Evolutionary conservation across 2,113 vertebrate species (phyloP), one percentile per base, ranked within the genome.

Genomic region (Aphelocoma coerulescens): DNA sequence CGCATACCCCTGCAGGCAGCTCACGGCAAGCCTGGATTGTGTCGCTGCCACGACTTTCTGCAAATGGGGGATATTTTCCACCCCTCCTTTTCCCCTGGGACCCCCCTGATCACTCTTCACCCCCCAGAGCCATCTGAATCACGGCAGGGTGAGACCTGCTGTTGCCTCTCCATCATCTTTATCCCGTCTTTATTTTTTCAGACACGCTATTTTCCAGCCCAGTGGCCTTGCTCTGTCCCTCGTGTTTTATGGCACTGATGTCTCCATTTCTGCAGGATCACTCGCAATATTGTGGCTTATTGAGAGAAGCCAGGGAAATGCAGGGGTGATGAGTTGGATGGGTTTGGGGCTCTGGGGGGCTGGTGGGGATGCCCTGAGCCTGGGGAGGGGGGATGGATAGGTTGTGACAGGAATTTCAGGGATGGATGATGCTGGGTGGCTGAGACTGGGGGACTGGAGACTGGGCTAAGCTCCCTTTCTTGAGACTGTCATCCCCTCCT

Each of bases 171-270:
- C 68, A 55, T 62, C 91, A 94, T 91, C 80, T 93, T 79, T 77
- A 92, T 65, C 57, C 65, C 6, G 2, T 84, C 93, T 96, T 83
- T 85, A 88, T 57, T 80, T 85, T 91, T 93, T 54, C 84, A 89
- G 65, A 68, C 87, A 71, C 32, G 33, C 80, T 91, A 68, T 96
- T 97, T 96, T 97, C 94, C 92, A 96, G 95, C 83, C 96, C 93
- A 97, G 91, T 86, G 93, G 95, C 89, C 91, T 96, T 96, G 92
- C 74, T 85, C 93, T 95, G 93, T 94, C 95, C 92, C 85, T 88
- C 2, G 37, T 95, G 88, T 88, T 97, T 96, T 93, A 97, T 63
- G 89, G 95, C 87, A 54, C 51, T 93, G 89, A 94, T 82, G 79
- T 95, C 90, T 97, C 95, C 92, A 93, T 97, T 95, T 85, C 91